phyloP scores from a whole-genome alignment of 2,888 invertebrate species.

The Steinernema scapterisci region DNA sequence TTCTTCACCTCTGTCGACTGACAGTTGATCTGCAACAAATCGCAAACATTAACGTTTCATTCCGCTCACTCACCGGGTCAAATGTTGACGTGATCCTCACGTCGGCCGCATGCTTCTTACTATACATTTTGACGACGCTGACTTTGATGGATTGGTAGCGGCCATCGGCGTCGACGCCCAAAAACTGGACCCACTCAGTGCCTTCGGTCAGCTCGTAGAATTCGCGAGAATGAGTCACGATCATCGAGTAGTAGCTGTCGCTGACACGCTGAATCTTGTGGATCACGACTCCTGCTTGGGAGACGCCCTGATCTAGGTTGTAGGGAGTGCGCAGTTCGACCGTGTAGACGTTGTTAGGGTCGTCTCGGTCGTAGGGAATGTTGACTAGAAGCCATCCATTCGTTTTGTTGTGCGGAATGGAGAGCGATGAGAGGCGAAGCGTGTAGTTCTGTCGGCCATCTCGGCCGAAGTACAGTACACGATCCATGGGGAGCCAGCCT shows the following conservation, averaged over 20 bases:
- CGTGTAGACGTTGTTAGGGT: conserved; percentile 62
- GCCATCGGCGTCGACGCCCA: conserved; percentile 42
- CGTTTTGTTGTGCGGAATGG: conserved; percentile 53
- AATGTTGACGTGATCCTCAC: conserved; percentile 48
- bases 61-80: conserved; percentile 42
- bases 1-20: conserved; percentile 38
- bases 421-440: conserved; percentile 56
- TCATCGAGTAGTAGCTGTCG: conserved; percentile 55
- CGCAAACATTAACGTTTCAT: no score
- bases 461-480: conserved; percentile 61
- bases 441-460: conserved; percentile 60
- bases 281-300: conserved; percentile 55
- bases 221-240: conserved; percentile 55
- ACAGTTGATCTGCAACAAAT: conserved; percentile 33
- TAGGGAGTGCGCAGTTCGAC: conserved; percentile 60
- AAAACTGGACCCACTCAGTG: conserved; percentile 62
- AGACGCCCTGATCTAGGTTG: conserved; percentile 54
- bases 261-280: conserved; percentile 55
- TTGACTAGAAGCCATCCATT: conserved; percentile 59
- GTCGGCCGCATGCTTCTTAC: conserved; percentile 41
- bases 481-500: conserved; percentile 64
- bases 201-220: conserved; percentile 59
- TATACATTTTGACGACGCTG: conserved; percentile 42
- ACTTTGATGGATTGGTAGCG: conserved; percentile 47
- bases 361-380: conserved; percentile 61